phyloP scores from a whole-genome alignment of 2,113 vertebrate genomes.

The Anarrhichthys ocellatus region DNA sequence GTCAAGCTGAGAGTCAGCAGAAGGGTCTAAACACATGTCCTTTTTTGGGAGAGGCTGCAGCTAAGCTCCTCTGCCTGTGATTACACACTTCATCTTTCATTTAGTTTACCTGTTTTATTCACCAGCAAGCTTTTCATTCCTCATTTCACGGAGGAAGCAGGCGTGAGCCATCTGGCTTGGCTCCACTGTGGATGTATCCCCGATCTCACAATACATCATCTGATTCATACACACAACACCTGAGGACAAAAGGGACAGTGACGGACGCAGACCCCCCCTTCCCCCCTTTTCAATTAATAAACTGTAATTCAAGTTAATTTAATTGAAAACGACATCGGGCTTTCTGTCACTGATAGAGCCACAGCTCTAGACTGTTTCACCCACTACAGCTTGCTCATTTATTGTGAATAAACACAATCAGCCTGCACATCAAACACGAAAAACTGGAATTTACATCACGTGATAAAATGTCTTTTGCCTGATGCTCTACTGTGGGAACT shows the following conservation, averaged over 20 bases:
- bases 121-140: conserved; percentile 41
- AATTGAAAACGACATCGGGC: conserved; percentile 11
- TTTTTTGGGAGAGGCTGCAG: conserved; percentile 42
- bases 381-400: conserved; percentile 31
- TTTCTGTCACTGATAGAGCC: conserved; percentile 23
- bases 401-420: conserved; percentile 49
- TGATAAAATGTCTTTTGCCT: conserved; percentile 10
- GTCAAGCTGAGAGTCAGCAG: conserved; percentile 46
- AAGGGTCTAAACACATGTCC: conserved; percentile 42
- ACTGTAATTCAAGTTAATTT: conserved; percentile 26
- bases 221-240: conserved; percentile 61
- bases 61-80: conserved; percentile 29
- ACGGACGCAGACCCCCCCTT: background rate
- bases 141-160: conserved; percentile 53
- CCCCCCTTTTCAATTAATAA: conserved; percentile 9
- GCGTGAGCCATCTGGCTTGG: conserved; percentile 62
- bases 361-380: conserved; percentile 37
- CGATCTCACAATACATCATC: conserved; percentile 45
- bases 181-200: conserved; percentile 46
- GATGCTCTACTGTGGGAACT: conserved; percentile 45
- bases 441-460: conserved; percentile 46
- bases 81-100: conserved; percentile 43
- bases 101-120: conserved; percentile 43
- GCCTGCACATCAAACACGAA: conserved; percentile 41
- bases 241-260: conserved; percentile 37